A percentile compares a stretch with the other conserved stretches of the same genome.
Conservation (phyloP, 2,797 vertebrate genomes). For the Pyrrhura leucotis region DNA sequence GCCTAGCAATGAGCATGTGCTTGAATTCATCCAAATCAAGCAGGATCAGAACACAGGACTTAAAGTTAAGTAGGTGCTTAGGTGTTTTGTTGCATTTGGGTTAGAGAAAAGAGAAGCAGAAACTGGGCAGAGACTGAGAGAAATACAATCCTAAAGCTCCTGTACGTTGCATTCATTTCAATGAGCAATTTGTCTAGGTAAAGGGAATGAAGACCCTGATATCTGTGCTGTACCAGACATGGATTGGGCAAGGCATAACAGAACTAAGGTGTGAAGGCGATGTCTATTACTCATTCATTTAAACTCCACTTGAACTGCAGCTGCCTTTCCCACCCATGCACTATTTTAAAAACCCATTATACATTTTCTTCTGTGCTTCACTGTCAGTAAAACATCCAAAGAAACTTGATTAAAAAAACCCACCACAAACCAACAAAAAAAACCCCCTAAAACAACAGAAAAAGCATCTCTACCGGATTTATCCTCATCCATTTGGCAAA, state of each 20-base stretch:
- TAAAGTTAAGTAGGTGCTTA: not conserved
- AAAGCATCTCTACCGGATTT: not conserved
- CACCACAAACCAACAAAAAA: not conserved
- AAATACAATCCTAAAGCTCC: not conserved
- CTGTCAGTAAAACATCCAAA: not conserved
- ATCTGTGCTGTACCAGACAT: not conserved
- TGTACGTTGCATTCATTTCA: not conserved
- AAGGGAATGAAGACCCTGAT: not conserved
- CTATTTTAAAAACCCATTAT: not conserved
- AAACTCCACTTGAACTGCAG: not conserved
- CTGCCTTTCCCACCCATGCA: not conserved
- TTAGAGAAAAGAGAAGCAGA: not conserved
- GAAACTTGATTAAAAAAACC: not conserved
- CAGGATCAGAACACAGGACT: not conserved
- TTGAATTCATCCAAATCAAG: not conserved
- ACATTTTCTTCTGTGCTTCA: not conserved
- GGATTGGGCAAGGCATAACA: not conserved
- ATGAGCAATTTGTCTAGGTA: not conserved
- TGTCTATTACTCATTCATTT: not conserved
- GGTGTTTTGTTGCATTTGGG: not conserved
- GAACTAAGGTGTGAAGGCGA: not conserved
- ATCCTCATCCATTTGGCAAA: conserved; percentile 34
- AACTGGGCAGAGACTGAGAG: not conserved
- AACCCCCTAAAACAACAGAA: rapidly evolving
- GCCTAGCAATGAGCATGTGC: not conserved